Conservation (phyloP, 2,113 vertebrate genomes). For the Neolamprologus brichardi region DNA sequence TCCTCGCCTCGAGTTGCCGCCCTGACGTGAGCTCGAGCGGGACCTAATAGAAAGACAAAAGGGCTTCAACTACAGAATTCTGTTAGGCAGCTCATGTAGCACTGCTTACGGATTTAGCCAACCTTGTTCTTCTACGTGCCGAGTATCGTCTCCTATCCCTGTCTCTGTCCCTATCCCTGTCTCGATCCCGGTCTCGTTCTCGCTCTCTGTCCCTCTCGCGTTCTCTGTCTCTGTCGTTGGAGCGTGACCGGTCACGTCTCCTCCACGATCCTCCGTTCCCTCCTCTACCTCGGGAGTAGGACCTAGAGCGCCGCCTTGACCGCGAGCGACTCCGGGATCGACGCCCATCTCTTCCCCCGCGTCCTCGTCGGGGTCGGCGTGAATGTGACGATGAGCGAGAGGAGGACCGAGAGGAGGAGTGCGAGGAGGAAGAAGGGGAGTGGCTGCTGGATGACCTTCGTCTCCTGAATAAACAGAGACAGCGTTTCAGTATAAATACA, state of each 20-base stretch:
- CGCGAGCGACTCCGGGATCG: constrained; percentile 72
- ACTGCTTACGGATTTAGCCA: neutral
- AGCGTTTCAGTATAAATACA: neutral
- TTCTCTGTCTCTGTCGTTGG: constrained; percentile 65
- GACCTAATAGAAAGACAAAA: constrained; percentile 37
- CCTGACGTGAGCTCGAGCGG: constrained; percentile 80
- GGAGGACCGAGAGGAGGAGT: constrained; percentile 76
- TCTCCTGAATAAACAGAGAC: constrained; percentile 68
- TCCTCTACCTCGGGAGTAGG: constrained; percentile 73
- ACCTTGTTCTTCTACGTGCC: constrained; percentile 67
- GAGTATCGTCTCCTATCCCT: constrained; percentile 70
- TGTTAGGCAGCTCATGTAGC: rapidly evolving
- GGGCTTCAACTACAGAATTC: rapidly evolving
- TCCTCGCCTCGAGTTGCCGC: constrained; percentile 72
- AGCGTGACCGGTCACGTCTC: constrained; percentile 77
- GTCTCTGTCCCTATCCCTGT: constrained; percentile 63
- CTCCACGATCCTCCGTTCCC: constrained; percentile 66
- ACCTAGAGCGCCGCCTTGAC: constrained; percentile 76
- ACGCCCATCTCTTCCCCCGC: constrained; percentile 69
- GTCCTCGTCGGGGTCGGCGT: constrained; percentile 69
- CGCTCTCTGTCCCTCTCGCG: constrained; percentile 63
- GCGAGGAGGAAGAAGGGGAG: constrained; percentile 71
- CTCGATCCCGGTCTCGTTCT: constrained; percentile 49
- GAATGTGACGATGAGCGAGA: constrained; percentile 81
- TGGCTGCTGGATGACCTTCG: constrained; percentile 72